Base-by-base conservation (phyloP, 2,888 invertebrate genomes). In the Mechanitis messenoides region DNA sequence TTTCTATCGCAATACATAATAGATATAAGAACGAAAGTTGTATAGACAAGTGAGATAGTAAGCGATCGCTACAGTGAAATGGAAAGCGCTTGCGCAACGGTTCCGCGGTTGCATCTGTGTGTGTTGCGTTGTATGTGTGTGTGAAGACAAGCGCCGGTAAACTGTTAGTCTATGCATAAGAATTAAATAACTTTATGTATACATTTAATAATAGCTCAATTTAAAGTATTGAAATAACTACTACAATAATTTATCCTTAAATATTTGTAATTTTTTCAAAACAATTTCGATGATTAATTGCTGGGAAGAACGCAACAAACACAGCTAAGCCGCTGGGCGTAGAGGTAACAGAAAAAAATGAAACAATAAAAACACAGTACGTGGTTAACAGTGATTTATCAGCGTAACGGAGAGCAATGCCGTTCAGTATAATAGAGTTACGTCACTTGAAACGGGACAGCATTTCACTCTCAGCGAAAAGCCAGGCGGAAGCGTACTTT, bases 401-500 rank as follows among this genome's bases (percentile, higher is more conserved):
- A 66, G 65, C 68, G 67, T 69, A 68, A 69, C 69, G 63, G 61
- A 67, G 67, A 68, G 63, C 63, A 60, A 65, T 64, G 67, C 68
- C 61, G 33, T 67, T 61, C 67, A 71, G 75, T 76, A 76, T 76
- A 78, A 80, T 77, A 77, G 79, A 74, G 83, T 90, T 88, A 86
- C 89, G 87, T 89, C 87, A 87, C 73, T 75, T 72, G 78, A 76
- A 84, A 87, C 87, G 87, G 89, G 88, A 88, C 87, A 85, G 79
- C 87, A 87, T 87, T 88, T 88, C 88, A 88, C 88, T 89, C 87
- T 88, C 87, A 72, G 84, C 88, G 88, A 87, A 87, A 88, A 87
- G 85, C 83, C 83, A 87, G 81, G 87, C 87, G 88, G 89, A 89
- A 89, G 80, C 81, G 71, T 79, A 88, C 89, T 89, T 89, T 89